Evolutionary conservation across 1,140 invertebrate genomes (phyloP), one percentile per base, ranked within the genome.

Genomic region (Pogonomyrmex californicus): DNA sequence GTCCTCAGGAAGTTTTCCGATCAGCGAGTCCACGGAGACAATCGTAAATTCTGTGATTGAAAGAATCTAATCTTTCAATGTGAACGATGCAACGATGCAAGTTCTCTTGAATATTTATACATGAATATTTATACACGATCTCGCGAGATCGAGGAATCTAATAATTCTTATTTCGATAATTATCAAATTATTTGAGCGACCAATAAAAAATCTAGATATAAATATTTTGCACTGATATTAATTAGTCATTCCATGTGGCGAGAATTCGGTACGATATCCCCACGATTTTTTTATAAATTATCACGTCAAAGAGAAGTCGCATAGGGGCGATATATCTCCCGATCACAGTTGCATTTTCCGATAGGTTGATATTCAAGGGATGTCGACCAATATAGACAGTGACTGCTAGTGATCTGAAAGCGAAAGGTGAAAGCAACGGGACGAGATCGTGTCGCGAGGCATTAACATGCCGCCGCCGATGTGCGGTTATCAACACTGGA

Each of bases 401-500:
- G 51, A 54, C 30, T 23, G 62, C 30, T 68, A 71, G 63, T 36
- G 70, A 65, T 87, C 54, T 17, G 75, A 86, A 88, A 81, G 47
- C 54, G 60, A 77, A 66, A 82, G 82, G 68, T 51, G 77, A 85
- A 79, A 83, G 66, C 82, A 70, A 86, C 76, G 68, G 81, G 86
- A 60, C 88, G 90, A 90, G 86, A 92, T 93, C 91, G 91, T 85
- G 66, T 71, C 62, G 89, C 86, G 82, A 87, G 87, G 90, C 91
- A 92, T 93, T 93, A 93, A 88, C 92, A 93, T 92, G 92, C 92
- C 89, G 88, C 87, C 87, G 88, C 87, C 85, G 87, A 89, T 36
- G 87, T 88, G 91, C 90, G 88, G 92, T 92, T 93, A 92, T 93
- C 88, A 91, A 92, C 92, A 91, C 87, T 88, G 90, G 91, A 93